These are phyloP conservation scores for Jacana jacana DNA, from an alignment of 2,113 vertebrate species.

Conservation along the genomic window DNA sequence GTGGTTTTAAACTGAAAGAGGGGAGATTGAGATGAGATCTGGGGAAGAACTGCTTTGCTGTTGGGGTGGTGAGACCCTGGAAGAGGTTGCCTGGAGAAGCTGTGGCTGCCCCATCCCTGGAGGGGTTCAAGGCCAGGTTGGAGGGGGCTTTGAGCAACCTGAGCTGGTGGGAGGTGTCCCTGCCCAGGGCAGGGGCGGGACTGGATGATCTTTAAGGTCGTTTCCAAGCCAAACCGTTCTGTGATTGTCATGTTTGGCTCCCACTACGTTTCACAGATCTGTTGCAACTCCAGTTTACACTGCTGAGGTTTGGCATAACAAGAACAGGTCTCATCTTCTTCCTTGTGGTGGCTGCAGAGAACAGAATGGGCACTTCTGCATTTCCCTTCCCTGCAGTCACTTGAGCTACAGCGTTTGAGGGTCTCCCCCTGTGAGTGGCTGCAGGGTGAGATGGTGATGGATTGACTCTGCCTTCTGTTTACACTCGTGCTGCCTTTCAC, in stretches of 20 bases:
- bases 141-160: neutral
- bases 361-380: neutral
- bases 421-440: neutral
- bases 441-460: conserved; percentile 62
- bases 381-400: neutral
- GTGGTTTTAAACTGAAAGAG: neutral
- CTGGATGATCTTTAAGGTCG: neutral
- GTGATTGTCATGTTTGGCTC: neutral
- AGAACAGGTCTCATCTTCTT: neutral
- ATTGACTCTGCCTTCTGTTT: conserved; percentile 69
- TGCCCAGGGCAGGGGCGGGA: neutral
- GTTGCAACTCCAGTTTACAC: neutral
- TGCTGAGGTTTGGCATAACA: neutral
- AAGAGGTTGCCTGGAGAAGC: neutral
- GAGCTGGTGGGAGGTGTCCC: neutral
- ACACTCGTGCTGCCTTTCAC: conserved; percentile 50
- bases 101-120: neutral
- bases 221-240: neutral
- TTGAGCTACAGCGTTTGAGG: neutral
- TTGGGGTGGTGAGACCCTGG: neutral
- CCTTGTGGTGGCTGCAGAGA: neutral
- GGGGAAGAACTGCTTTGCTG: neutral
- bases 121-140: neutral
- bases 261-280: neutral
- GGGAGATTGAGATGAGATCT: neutral